Conservation (phyloP, 2,113 vertebrate genomes). For the Brevimyrus niger region DNA sequence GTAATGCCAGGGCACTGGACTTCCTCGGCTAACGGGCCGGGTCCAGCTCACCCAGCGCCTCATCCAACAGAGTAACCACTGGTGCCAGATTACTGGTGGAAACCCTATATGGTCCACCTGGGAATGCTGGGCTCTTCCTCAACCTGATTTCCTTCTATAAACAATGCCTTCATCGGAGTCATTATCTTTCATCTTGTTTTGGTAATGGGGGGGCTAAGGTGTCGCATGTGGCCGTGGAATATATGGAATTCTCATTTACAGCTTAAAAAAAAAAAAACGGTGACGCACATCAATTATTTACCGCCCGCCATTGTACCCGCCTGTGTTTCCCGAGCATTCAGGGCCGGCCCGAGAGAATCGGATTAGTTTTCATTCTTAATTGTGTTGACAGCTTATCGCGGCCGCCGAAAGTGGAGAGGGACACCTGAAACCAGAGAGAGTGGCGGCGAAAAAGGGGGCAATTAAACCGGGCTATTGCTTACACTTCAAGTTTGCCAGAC, state of each 20-base stretch:
- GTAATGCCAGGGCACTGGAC: background rate
- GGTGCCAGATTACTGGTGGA: slow-evolving; percentile 5
- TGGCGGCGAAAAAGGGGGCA: slow-evolving; percentile 39
- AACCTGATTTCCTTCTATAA: slow-evolving; percentile 11
- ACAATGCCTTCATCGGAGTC: slow-evolving; percentile 28
- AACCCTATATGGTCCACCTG: slow-evolving; percentile 5
- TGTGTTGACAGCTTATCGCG: slow-evolving; percentile 69
- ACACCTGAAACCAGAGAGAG: slow-evolving; percentile 49
- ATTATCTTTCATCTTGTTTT: slow-evolving; percentile 61
- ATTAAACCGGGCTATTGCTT: slow-evolving; percentile 45
- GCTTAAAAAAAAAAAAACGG: slow-evolving; percentile 53
- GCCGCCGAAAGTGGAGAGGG: slow-evolving; percentile 55
- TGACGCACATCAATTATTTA: slow-evolving; percentile 66
- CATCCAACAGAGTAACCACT: background rate
- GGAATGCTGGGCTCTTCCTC: background rate
- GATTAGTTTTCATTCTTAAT: slow-evolving; percentile 78
- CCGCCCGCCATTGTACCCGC: slow-evolving; percentile 57
- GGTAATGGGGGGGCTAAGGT: slow-evolving; percentile 60
- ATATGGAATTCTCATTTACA: slow-evolving; percentile 69
- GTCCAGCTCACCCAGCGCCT: background rate
- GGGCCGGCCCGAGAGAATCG: slow-evolving; percentile 47
- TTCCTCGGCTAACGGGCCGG: background rate
- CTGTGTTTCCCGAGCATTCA: slow-evolving; percentile 63
- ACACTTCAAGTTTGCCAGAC: slow-evolving; percentile 48
- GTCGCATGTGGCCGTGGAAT: slow-evolving; percentile 50